Base-by-base conservation (phyloP, 2,888 invertebrate species). In the Sylvicola cinctus region DNA sequence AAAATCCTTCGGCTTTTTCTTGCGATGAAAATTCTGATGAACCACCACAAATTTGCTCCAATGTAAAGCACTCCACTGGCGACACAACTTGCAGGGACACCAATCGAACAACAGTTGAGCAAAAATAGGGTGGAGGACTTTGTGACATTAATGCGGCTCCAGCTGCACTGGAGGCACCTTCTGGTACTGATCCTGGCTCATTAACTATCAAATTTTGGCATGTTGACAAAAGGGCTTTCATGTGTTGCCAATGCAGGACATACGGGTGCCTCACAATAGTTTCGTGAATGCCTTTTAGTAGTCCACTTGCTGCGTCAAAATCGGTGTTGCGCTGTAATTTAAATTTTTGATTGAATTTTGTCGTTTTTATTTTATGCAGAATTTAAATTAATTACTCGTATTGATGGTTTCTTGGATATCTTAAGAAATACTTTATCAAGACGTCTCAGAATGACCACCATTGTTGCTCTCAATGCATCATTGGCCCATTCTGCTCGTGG, bases 371-470 rank as follows among this genome's bases (percentile, higher is more conserved):
- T 16, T 16, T 28, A 11, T 28, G 15, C 11, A 34, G 15, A 5
- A 14, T 14, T 12, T 3, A 15, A 27, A 23, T 7, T 20, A 46
- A 61, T 55, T 52, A 78, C 78, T 46, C 88, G 62, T 39, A 90
- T 85, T 11, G 85, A 83, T 2, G 88, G 76, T 53, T 95, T 95
- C 58, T 98, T 98, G 29, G 90, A 87, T 42, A 98, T 91, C 60
- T 98, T 98, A 34, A 78, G 70, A 51, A 98, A 95, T 0, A 95
- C 91, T 53, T 98, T 91, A 53, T 98, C 98, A 8, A 98, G 65
- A 39, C 98, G 63, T 25, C 95, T 65, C 16, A 98, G 60, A 40
- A 98, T 85, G 45, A 85, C 83, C 31, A 84, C 85, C 11, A 98
- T 63, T 0, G 93, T 83, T 7, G 95, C 91, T 39, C 91, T 63